Evolutionary conservation across 1,140 invertebrate genomes (phyloP), one percentile per base, ranked within the genome.

Genomic region (Steinernema feltiae): DNA sequence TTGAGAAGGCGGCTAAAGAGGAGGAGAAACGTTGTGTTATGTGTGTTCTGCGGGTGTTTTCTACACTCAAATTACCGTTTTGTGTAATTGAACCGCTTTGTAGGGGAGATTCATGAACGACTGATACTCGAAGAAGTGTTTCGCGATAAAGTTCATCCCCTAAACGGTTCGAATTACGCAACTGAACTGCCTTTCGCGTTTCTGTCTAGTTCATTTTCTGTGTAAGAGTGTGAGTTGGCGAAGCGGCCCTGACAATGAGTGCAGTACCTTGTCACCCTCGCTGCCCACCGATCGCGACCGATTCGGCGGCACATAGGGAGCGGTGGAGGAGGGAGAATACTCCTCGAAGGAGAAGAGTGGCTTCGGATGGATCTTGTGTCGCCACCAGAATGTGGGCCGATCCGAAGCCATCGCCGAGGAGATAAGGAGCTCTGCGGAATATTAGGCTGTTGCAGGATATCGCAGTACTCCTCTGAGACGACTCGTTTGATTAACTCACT

Each of bases 71-170:
- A 71, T 75, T 53, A 82, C 81, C 18, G 83, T 81, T 79, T 85
- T 85, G 71, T 85, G 84, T 27, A 85, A 73, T 41, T 86, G 84
- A 17, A 85, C 80, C 7, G 82, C 84, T 75, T 84, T 85, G 53
- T 86, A 80, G 2, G 84, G 84, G 41, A 85, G 70, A 73, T 85
- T 85, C n/a, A 85, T 79, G 73, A 85, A 86, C 1, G 82, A 84
- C 77, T 85, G 84, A 71, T 85, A 85, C 27, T 85, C 84, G 53
- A 85, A 85, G 53, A 85, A 85, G 69, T 86, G 84, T 63, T 85
- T 85, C 30, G 84, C 84, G 29, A 86, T 72, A 75, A 80, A 82
- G 70, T 84, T 85, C 84, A 84, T 84, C 41, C 79, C 79, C 79
- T 80, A 53, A 80, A 80, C 69, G 73, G 12, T 15, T 69, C 30